Base-by-base conservation (phyloP, 2,888 invertebrate species). In the Euproctis similis region DNA sequence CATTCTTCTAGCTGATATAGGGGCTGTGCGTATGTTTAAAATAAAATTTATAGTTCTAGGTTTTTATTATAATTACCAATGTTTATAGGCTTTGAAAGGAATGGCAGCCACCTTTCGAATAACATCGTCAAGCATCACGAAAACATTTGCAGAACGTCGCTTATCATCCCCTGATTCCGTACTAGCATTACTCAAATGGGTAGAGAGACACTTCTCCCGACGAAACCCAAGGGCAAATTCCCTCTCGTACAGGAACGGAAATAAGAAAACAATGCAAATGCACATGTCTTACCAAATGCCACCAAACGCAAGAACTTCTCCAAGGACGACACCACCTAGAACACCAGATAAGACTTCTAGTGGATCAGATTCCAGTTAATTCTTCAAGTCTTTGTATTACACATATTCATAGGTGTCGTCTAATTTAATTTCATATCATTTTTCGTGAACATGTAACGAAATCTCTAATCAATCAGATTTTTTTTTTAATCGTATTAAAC, bases 51-150 rank as follows among this genome's bases (percentile, higher is more conserved):
- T n/a, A n/a, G n/a, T n/a, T n/a, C n/a, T n/a, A n/a, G n/a, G n/a
- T n/a, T n/a, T 11, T 23, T 24, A 12, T 8, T 17, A 5, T 13
- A 12, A 26, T 11, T 19, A 25, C 23, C 26, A 21, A 29, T n/a
- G 12, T 29, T 41, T 40, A 18, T 62, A 95, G 94, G 94, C 95
- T 0, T 80, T 95, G 31, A 95, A 95, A 85, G 95, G 95, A 68
- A 95, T 96, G 94, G 95, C 95, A 0, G 93, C 94, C 1, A 95
- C 95, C 2, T 96, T 96, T 87, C 90, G 95, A 27, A 93, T 96
- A 6, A 91, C 94, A 0, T 91, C 93, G 0, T 94, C 94, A 0
- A 88, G 89, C 59, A 94, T 95, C 52, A 92, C 92, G 3, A 92
- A 93, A 59, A 95, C 95, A 0, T 92, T 93, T 0, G 95, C 95